phyloP scores from a whole-genome alignment of 2,113 vertebrate species.

The Machaerirhynchus nigripectus region DNA sequence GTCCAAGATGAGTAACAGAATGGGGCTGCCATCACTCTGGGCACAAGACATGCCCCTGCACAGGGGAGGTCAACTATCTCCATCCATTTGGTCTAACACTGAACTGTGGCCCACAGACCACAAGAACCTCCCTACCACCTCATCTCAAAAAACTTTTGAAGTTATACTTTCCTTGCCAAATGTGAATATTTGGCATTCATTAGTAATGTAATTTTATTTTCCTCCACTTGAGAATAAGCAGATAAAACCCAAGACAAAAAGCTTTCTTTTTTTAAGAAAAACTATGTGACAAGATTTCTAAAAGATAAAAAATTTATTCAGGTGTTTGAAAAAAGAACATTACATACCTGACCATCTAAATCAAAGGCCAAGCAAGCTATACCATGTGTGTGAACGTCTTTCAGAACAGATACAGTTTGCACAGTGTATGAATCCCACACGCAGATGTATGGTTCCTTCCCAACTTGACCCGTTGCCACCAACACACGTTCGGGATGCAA shows the following conservation, averaged over 20 bases:
- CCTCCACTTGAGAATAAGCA: neutral
- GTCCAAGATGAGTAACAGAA: neutral
- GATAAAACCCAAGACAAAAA: neutral
- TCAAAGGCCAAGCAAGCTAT: slow-evolving; percentile 96
- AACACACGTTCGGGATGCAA: slow-evolving; percentile 93
- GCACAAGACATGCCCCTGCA: neutral
- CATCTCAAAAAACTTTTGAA: neutral
- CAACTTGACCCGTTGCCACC: slow-evolving; percentile 98
- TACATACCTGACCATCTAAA: slow-evolving; percentile 92
- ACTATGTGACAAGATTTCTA: neutral
- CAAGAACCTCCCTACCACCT: neutral
- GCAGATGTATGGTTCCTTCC: slow-evolving; percentile 96
- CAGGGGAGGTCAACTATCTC: neutral
- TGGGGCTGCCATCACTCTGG: rapidly evolving
- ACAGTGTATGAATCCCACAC: slow-evolving; percentile 97
- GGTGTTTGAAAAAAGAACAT: neutral
- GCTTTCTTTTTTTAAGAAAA: neutral
- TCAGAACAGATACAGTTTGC: slow-evolving; percentile 92
- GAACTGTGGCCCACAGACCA: neutral
- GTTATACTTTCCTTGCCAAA: neutral
- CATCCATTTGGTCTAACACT: neutral
- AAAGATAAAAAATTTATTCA: neutral
- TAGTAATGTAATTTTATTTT: neutral
- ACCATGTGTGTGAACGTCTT: slow-evolving; percentile 93
- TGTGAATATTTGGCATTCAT: neutral